Percentiles rank a stretch among this genome's conserved stretches.
phyloP scores from a whole-genome alignment of 2,113 vertebrate genomes.

The Piprites chloris region DNA sequence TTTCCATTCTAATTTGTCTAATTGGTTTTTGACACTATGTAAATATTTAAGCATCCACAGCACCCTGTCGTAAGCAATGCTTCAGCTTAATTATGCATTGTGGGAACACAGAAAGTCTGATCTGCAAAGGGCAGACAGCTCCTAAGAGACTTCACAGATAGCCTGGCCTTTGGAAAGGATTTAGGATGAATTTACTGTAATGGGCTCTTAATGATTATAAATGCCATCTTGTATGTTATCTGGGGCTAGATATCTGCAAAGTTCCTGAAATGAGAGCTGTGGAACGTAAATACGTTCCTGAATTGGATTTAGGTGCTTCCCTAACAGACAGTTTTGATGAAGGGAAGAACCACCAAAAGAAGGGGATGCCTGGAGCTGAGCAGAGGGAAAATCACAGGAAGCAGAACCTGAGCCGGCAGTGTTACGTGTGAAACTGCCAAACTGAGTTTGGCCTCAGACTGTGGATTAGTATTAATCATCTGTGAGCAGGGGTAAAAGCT shows the following conservation, averaged over 20 bases:
- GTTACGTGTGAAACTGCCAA: not conserved
- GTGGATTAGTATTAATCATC: not conserved
- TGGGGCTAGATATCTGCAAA: not conserved
- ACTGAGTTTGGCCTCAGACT: not conserved
- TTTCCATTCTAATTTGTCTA: slow-evolving; percentile 1
- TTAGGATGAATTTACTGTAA: not conserved
- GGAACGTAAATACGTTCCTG: not conserved
- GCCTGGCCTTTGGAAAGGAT: slow-evolving; percentile 8
- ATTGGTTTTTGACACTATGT: not conserved
- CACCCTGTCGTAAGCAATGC: not conserved
- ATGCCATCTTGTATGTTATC: not conserved
- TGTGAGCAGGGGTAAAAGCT: not conserved
- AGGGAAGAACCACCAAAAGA: not conserved
- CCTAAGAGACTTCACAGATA: not conserved
- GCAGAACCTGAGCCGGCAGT: not conserved
- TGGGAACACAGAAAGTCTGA: not conserved
- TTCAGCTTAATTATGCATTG: not conserved
- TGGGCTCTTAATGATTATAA: not conserved
- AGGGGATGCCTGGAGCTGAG: not conserved
- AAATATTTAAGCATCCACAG: not conserved
- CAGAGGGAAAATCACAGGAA: not conserved
- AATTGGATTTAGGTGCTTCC: not conserved
- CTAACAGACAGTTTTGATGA: not conserved
- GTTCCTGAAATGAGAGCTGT: not conserved
- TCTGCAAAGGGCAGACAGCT: not conserved